Evolutionary conservation across 2,888 invertebrate species (phyloP).

Genomic region (Linnaemya tessellans): DNA sequence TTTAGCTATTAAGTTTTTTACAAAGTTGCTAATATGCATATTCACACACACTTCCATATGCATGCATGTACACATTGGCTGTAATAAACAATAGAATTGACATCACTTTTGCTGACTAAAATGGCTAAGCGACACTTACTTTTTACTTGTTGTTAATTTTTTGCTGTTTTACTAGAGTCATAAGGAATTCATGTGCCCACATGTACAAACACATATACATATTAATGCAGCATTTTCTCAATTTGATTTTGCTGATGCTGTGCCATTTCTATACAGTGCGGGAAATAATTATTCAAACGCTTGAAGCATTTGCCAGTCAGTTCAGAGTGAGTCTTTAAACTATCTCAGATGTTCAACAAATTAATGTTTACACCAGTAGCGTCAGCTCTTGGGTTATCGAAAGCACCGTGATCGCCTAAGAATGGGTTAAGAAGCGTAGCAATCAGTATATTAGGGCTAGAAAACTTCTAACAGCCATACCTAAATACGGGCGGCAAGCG

Average conservation of each 20-base stretch:
- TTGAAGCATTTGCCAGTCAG: too few relatives aligned
- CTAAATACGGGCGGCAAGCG: too few relatives aligned
- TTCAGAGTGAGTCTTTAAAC: too few relatives aligned
- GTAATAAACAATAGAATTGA: constrained; percentile 3
- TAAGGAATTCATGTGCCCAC: neutral
- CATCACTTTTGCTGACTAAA: constrained; percentile 26
- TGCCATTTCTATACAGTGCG: neutral
- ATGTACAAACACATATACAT: neutral
- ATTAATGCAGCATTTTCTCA: constrained; percentile 18
- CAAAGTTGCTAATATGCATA: neutral
- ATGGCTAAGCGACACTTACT: neutral
- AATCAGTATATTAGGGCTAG: too few relatives aligned
- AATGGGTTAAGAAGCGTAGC: too few relatives aligned
- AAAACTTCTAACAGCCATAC: too few relatives aligned
- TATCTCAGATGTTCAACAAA: too few relatives aligned
- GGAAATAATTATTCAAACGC: neutral
- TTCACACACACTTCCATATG: neutral
- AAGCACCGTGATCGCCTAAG: too few relatives aligned
- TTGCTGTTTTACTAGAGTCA: neutral
- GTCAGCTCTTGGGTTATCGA: too few relatives aligned
- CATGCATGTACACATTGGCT: neutral
- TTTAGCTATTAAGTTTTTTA: neutral
- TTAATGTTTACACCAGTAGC: too few relatives aligned
- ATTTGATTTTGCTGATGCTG: neutral
- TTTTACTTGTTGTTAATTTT: neutral